These are phyloP conservation scores for Lophius americanus DNA, from an alignment of 2,797 vertebrate genomes.

Conservation along the genomic window DNA sequence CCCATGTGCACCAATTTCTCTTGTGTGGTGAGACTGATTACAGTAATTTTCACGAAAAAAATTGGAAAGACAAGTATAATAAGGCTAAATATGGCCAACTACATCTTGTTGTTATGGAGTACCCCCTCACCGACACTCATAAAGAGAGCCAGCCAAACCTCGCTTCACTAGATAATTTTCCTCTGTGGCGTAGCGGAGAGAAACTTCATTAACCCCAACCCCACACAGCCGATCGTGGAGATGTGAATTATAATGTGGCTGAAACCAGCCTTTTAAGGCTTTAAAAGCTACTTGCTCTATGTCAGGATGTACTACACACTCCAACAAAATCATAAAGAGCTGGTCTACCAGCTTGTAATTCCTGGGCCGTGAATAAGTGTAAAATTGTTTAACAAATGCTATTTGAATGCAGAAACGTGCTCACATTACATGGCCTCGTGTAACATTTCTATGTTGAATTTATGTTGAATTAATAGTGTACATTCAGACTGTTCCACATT, in stretches of 20 bases:
- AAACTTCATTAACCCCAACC: slow-evolving; percentile 86
- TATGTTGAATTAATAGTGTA: slow-evolving; percentile 5
- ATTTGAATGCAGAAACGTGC: slow-evolving; percentile 38
- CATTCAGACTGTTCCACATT: neutral
- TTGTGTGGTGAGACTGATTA: slow-evolving; percentile 37
- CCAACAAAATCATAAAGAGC: slow-evolving; percentile 68
- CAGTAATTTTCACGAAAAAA: slow-evolving; percentile 42
- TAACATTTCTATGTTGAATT: slow-evolving; percentile 35
- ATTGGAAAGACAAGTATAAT: slow-evolving; percentile 43
- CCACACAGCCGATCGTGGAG: slow-evolving; percentile 77
- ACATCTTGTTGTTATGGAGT: slow-evolving; percentile 43
- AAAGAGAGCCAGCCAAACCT: slow-evolving; percentile 70
- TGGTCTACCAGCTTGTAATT: slow-evolving; percentile 55
- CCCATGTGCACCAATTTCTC: slow-evolving; percentile 33
- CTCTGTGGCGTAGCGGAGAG: slow-evolving; percentile 73
- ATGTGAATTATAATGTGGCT: slow-evolving; percentile 84
- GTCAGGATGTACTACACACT: slow-evolving; percentile 77
- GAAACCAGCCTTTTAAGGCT: slow-evolving; percentile 83
- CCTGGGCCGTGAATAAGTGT: slow-evolving; percentile 33
- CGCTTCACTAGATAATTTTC: slow-evolving; percentile 80
- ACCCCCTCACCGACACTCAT: slow-evolving; percentile 70
- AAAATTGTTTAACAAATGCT: slow-evolving; percentile 46
- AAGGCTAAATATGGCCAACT: slow-evolving; percentile 47
- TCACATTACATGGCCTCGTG: slow-evolving; percentile 1
- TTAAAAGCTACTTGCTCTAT: slow-evolving; percentile 79